Base-by-base conservation (phyloP, 2,888 invertebrate species). In the Drosophila emarginata region DNA sequence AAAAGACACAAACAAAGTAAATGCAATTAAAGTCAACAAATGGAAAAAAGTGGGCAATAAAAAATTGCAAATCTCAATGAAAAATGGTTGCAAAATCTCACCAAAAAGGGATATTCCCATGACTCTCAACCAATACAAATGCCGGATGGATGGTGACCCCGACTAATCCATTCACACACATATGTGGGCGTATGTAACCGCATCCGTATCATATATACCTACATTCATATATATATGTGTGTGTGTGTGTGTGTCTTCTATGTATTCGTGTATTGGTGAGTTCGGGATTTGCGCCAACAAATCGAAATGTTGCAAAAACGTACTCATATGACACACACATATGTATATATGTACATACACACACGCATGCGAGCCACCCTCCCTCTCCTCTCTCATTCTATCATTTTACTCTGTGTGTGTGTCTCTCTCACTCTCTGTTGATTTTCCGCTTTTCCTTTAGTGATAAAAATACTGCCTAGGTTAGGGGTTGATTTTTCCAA, bases 271-370 rank as follows among this genome's bases (percentile, higher is more conserved):
- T 63, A 53, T 58, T 61, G 69, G 71, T 61, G 71, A 57, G 72
- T 59, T 62, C 66, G 67, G 50, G 72, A 79, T 67, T 70, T 64
- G 64, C 61, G 66, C 73, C 76, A 80, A 79, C 86, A 87, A 86
- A 86, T 88, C 81, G 87, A 87, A 86, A 86, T 88, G 87, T 86
- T 87, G 86, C 88, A 86, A 88, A 83, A 88, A 83, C 62, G 74
- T 71, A 67, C 87, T 80, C 86, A 86, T 76, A 80, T 86, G 80
- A 72, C 67, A 63, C 67, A 64, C 73, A 78, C 74, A 73, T 58
- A 74, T 58, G 88, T 76, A 80, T 86, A 79, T 32, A 32, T 11
- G 11, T 32, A 32, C 9, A 32, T 32, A 32, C 32, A 32, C 28
- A 28, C 32, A 32, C 32, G 32, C 32, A 56, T 67, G 66, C 61